Evolutionary conservation across 2,888 invertebrate genomes (phyloP).

Genomic region (Ypsolopha sequella): DNA sequence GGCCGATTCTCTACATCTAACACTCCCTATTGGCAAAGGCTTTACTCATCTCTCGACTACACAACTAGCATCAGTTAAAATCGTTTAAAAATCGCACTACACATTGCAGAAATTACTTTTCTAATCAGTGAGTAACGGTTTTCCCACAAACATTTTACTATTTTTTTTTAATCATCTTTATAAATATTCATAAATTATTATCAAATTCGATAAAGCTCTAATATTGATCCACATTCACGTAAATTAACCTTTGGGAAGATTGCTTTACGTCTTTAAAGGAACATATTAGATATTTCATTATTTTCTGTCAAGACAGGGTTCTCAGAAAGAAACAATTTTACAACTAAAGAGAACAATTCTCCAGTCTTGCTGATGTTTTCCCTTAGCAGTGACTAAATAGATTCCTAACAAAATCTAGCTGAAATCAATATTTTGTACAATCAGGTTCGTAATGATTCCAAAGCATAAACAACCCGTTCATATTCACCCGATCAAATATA

Average conservation of each 20-base stretch:
- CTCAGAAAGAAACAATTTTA: not conserved
- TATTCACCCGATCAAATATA: no score
- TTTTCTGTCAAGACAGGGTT: not conserved
- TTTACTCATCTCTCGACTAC: slow-evolving; percentile 25
- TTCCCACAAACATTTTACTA: slow-evolving; percentile 17
- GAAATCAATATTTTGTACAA: slow-evolving; percentile 44
- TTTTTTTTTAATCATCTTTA: slow-evolving; percentile 26
- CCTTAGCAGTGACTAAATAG: not conserved
- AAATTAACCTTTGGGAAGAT: slow-evolving; percentile 32
- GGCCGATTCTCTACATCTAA: slow-evolving; percentile 40
- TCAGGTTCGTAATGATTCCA: slow-evolving; percentile 35
- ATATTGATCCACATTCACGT: slow-evolving; percentile 66
- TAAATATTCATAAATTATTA: slow-evolving; percentile 68
- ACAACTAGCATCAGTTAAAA: slow-evolving; percentile 65
- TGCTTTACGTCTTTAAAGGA: not conserved
- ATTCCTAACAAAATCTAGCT: slow-evolving; percentile 23
- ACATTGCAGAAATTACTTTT: slow-evolving; percentile 46
- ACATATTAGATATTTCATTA: not conserved
- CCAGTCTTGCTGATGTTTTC: not conserved
- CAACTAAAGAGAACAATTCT: not conserved
- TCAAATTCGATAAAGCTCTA: slow-evolving; percentile 71
- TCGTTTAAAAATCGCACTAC: slow-evolving; percentile 51
- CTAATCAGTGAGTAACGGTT: slow-evolving; percentile 18
- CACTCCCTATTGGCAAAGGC: slow-evolving; percentile 35
- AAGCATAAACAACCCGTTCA: no score